Base-by-base conservation (phyloP, 2,113 vertebrate genomes). In the Pseudolaguvia tuberculata region DNA sequence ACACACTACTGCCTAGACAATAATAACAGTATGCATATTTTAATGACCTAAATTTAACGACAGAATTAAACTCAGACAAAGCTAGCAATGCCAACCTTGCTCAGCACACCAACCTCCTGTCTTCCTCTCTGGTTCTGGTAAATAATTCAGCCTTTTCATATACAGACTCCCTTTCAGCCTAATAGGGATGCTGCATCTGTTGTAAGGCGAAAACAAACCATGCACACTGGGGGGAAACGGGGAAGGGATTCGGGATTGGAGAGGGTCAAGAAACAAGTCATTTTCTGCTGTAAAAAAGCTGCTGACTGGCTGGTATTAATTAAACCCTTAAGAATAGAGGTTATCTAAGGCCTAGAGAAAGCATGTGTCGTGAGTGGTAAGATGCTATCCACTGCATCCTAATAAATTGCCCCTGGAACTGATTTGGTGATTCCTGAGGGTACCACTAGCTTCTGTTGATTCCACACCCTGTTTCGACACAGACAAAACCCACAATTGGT, bases 301-400 rank as follows among this genome's bases (percentile, higher is more conserved):
- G 87, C 78, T 80, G 84, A 85, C 86, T 83, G 83, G 81, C 87
- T 88, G 81, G 87, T 87, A 87, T 89, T 91, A 91, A 90, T 91
- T 91, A 91, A 90, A 89, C 90, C 89, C 88, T 85, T 86, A 90
- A 91, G 90, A 87, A 88, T 90, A 90, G 88, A 90, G 90, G 89
- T 91, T 91, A 91, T 90, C 88, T 87, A 84, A 90, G 88, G 89
- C 88, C 88, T 82, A 79, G 84, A 79, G 81, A 83, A 89, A 87
- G 83, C 86, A 80, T 84, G 87, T 78, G 76, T 81, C 50, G 71
- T 84, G 88, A 78, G 86, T 84, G 83, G 57, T 70, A 80, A 80
- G 79, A 85, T 79, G 83, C 78, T 72, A 81, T 85, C 80, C 81
- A 67, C 80, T 76, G 86, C 85, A 90, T 90, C 81, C 84, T 88